phyloP scores from a whole-genome alignment of 2,888 invertebrate species.

The Ormyrus labotus region DNA sequence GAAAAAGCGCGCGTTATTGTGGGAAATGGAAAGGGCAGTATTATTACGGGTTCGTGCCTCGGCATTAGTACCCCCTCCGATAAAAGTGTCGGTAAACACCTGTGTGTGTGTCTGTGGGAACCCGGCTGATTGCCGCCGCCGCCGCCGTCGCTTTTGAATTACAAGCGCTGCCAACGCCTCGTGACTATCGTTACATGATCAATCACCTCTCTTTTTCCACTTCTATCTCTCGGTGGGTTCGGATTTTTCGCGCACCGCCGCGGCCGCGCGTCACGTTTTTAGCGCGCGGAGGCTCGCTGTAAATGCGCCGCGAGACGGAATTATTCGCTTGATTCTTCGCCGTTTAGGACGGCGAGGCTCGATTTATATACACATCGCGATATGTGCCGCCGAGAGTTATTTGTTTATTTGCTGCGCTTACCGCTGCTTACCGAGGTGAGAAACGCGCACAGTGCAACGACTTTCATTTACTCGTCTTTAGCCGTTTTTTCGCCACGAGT shows the following conservation, averaged over 20 bases:
- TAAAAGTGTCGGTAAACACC: conserved; percentile 25
- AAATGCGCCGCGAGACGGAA: no score
- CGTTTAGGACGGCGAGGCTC: no score
- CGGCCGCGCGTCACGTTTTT: no score
- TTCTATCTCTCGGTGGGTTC: background rate
- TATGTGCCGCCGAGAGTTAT: no score
- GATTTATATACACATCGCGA: no score
- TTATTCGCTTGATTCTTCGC: no score
- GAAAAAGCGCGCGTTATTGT: conserved; percentile 45
- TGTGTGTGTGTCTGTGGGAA: conserved; percentile 48
- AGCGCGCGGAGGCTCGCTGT: no score
- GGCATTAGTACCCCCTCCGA: conserved; percentile 6
- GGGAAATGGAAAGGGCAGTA: conserved; percentile 54
- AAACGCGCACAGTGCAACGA: background rate
- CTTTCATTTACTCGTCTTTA: background rate
- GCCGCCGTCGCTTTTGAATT: conserved; percentile 38
- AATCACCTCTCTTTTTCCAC: conserved; percentile 30
- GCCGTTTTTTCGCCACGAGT: background rate
- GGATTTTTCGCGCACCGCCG: background rate
- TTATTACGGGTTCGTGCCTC: conserved; percentile 28
- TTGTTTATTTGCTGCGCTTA: background rate
- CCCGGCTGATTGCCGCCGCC: conserved; percentile 48
- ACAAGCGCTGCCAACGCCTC: conserved; percentile 52
- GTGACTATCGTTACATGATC: conserved; percentile 57
- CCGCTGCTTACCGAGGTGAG: background rate